Evolutionary conservation across 2,888 invertebrate species (phyloP).

Genomic region (Sympetrum striolatum): DNA sequence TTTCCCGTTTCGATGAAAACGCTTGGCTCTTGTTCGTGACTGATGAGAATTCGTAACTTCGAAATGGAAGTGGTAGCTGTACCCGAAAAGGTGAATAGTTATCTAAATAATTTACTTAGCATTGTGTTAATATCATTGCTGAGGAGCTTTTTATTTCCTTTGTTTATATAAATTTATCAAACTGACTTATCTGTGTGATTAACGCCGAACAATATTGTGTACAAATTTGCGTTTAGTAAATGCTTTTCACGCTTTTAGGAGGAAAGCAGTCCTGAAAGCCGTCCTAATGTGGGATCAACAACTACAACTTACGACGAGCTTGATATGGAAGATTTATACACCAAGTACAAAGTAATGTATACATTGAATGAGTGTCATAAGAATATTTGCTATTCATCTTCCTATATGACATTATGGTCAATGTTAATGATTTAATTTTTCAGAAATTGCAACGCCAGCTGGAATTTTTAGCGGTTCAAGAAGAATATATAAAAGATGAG

Average conservation of each 20-base stretch:
- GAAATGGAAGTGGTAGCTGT: neutral
- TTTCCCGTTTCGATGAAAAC: neutral
- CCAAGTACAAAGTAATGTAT: conserved; percentile 84
- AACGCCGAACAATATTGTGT: neutral
- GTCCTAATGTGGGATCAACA: conserved; percentile 58
- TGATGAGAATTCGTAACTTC: neutral
- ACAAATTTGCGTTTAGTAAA: neutral
- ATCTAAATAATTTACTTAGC: neutral
- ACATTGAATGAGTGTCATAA: neutral
- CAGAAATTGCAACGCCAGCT: conserved; percentile 95
- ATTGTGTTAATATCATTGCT: neutral
- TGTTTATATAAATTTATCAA: neutral
- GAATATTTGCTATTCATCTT: neutral
- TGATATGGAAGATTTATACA: conserved; percentile 92
- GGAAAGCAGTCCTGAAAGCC: conserved; percentile 69
- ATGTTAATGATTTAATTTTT: conserved; percentile 21
- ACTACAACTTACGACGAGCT: conserved; percentile 72
- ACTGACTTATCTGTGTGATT: neutral
- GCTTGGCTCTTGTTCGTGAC: neutral
- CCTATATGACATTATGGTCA: neutral
- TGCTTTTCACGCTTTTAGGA: conserved; percentile 64
- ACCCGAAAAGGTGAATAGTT: neutral
- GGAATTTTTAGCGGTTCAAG: conserved; percentile 97
- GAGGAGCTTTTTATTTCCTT: neutral
- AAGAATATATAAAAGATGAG: conserved; percentile 99